These are phyloP conservation scores for Simalia tracyae DNA, from an alignment of 2,797 vertebrate species.

Conservation along the genomic window DNA sequence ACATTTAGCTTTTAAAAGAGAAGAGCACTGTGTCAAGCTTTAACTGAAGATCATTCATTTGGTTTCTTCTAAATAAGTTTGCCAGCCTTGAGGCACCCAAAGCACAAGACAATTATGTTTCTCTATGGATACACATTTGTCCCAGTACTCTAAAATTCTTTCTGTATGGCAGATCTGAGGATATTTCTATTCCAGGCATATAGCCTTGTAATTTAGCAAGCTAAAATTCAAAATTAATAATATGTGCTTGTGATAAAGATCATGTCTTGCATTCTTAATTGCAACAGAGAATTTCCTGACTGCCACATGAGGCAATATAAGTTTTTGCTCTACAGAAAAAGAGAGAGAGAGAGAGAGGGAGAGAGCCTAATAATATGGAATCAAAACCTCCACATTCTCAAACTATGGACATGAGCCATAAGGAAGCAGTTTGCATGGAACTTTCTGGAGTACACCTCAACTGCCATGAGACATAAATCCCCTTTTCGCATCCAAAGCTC, in stretches of 20 bases:
- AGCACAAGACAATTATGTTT: neutral
- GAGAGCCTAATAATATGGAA: neutral
- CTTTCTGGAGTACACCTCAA: neutral
- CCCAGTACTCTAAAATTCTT: neutral
- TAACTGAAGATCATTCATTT: neutral
- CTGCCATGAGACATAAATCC: neutral
- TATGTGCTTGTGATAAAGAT: neutral
- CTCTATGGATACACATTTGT: neutral
- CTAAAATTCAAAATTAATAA: neutral
- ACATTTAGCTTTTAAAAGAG: neutral
- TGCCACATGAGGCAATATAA: neutral
- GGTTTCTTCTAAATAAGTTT: neutral
- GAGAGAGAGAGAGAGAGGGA: no score
- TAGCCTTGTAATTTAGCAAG: neutral
- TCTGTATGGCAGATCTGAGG: neutral
- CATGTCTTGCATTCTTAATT: neutral
- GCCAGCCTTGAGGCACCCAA: neutral
- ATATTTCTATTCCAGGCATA: neutral
- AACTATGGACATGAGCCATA: neutral
- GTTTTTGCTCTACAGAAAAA: neutral
- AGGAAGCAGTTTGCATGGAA: neutral
- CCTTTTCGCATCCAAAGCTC: neutral
- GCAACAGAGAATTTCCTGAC: neutral
- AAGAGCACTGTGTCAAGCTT: neutral
- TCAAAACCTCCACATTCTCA: neutral